phyloP scores from a whole-genome alignment of 2,113 vertebrate genomes.

The Rhinoptilus africanus region DNA sequence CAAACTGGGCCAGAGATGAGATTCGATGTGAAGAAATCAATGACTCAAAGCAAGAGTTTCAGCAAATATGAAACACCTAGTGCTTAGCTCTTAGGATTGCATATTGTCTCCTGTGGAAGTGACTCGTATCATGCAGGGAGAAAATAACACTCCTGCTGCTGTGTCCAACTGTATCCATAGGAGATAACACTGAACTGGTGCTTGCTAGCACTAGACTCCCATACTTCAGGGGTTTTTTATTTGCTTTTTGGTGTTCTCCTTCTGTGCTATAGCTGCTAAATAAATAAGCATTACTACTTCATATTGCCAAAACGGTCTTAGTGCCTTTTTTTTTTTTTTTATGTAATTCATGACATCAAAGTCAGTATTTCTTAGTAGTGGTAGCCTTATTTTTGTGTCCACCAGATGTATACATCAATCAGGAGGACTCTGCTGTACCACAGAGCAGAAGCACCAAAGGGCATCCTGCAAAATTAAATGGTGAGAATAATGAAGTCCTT shows the following conservation, averaged over 20 bases:
- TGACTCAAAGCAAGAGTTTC: conserved; percentile 54
- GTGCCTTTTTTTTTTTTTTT: neutral
- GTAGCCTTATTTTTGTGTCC: neutral
- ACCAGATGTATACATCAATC: neutral
- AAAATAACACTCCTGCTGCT: conserved; percentile 63
- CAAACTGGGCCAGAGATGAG: conserved; percentile 63
- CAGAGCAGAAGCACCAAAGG: conserved; percentile 20
- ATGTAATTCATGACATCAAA: neutral
- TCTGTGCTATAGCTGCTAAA: conserved; percentile 13
- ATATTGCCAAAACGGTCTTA: neutral
- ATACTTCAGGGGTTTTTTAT: neutral
- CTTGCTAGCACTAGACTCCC: conserved; percentile 11
- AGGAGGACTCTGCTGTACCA: neutral
- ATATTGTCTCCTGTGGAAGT: conserved; percentile 56
- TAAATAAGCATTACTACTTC: conserved; percentile 14
- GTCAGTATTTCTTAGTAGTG: neutral
- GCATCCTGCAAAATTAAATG: conserved; percentile 55
- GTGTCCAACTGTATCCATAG: conserved; percentile 16
- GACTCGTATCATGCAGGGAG: conserved; percentile 34
- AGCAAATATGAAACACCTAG: conserved; percentile 62
- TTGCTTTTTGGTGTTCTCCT: conserved; percentile 32
- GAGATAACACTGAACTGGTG: conserved; percentile 42
- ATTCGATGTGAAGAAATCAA: conserved; percentile 59
- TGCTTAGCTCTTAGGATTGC: conserved; percentile 48
- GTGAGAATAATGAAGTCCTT: conserved; percentile 43